Conservation (phyloP, 2,888 invertebrate species). For the Mantis religiosa region DNA sequence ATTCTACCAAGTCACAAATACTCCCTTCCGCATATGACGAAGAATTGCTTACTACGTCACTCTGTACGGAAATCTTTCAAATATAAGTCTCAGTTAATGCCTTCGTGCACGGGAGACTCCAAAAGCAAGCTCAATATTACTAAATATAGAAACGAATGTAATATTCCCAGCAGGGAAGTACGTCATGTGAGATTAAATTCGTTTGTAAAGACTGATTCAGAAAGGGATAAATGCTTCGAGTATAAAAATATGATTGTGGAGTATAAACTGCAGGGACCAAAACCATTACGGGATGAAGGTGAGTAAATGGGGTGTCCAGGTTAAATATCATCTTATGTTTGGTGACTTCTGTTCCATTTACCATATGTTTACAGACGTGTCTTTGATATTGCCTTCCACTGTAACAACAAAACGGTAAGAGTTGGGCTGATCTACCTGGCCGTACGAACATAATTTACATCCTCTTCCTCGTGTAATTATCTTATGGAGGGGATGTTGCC, state of each 20-base stretch:
- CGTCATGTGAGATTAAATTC: not conserved
- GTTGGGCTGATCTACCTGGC: too few relatives aligned
- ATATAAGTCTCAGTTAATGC: not conserved
- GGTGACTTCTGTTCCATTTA: too few relatives aligned
- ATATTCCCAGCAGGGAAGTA: not conserved
- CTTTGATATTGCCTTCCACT: too few relatives aligned
- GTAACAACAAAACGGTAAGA: too few relatives aligned
- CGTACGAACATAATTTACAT: too few relatives aligned
- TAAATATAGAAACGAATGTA: not conserved
- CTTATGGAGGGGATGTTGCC: too few relatives aligned
- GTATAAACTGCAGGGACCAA: not conserved
- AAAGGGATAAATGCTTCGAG: not conserved
- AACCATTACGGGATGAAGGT: not conserved
- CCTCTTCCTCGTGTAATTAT: too few relatives aligned
- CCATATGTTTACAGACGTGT: too few relatives aligned
- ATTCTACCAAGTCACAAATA: not conserved
- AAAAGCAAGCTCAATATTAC: not conserved
- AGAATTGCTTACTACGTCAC: not conserved
- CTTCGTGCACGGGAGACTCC: not conserved
- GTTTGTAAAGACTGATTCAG: not conserved
- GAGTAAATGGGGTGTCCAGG: not conserved
- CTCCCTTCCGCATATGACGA: not conserved
- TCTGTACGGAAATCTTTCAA: not conserved
- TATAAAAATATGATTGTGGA: not conserved
- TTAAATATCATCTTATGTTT: too few relatives aligned